Conservation (phyloP, 2,888 invertebrate species). For the Phengaris arion region DNA sequence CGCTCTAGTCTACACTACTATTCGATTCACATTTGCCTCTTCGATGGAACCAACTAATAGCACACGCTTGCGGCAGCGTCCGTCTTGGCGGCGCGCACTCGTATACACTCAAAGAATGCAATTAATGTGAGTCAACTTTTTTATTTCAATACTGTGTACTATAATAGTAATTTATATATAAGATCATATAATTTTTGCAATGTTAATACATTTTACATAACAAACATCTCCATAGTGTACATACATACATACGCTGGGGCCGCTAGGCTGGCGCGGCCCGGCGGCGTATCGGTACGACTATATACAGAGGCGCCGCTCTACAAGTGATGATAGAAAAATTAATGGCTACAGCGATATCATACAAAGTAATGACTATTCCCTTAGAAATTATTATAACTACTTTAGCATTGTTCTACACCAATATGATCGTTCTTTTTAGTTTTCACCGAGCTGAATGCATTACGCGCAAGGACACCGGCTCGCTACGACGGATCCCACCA, state of each 20-base stretch:
- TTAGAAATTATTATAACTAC: conserved; percentile 78
- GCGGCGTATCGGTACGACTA: conserved; percentile 48
- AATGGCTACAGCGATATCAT: conserved; percentile 79
- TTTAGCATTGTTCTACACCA: conserved; percentile 77
- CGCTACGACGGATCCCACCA: conserved; percentile 67
- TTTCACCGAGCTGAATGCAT: conserved; percentile 63
- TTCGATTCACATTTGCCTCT: not conserved
- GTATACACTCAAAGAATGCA: conserved; percentile 72
- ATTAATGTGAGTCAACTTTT: conserved; percentile 77
- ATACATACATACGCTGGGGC: conserved; percentile 65
- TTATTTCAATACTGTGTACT: conserved; percentile 79
- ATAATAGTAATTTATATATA: conserved; percentile 79
- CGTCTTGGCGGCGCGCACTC: conserved; percentile 49
- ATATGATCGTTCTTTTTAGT: conserved; percentile 68
- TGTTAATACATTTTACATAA: conserved; percentile 80
- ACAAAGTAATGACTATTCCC: conserved; percentile 80
- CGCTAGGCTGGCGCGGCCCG: conserved; percentile 46
- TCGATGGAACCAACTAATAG: not conserved
- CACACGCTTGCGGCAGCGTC: not conserved
- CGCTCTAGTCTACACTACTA: no score
- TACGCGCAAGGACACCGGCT: conserved; percentile 64
- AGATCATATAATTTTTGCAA: conserved; percentile 79
- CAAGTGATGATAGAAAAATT: conserved; percentile 76
- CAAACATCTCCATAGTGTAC: conserved; percentile 77
- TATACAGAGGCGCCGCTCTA: conserved; percentile 56